These are phyloP conservation scores for Platichthys stellatus DNA, from an alignment of 2,113 vertebrate genomes.

Conservation along the genomic window DNA sequence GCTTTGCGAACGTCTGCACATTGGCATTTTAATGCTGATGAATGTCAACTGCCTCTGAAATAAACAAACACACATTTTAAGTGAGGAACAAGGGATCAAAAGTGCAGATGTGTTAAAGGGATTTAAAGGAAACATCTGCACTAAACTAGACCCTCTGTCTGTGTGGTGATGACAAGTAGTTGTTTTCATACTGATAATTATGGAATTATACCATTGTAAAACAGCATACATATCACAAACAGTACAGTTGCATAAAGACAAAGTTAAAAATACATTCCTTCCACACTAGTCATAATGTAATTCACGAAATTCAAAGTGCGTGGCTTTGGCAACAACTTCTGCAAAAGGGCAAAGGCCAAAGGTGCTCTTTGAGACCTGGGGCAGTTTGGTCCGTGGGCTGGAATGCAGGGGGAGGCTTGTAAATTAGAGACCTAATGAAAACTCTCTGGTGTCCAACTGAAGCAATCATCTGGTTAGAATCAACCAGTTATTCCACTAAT, in stretches of 20 bases:
- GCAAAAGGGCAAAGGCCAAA: slow-evolving; percentile 76
- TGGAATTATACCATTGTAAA: background rate
- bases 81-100: background rate
- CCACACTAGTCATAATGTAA: slow-evolving; percentile 14
- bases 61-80: background rate
- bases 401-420: slow-evolving; percentile 94
- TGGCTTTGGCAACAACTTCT: slow-evolving; percentile 44
- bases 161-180: slow-evolving; percentile 4
- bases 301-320: slow-evolving; percentile 42
- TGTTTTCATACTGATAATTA: background rate
- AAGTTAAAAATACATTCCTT: background rate
- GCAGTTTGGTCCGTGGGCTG: slow-evolving; percentile 85
- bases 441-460: slow-evolving; percentile 92
- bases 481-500: slow-evolving; percentile 98
- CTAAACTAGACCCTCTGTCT: slow-evolving; percentile 12
- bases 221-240: slow-evolving; percentile 7
- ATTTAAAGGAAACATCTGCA: slow-evolving; percentile 13
- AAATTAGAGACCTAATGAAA: slow-evolving; percentile 99
- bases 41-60: background rate
- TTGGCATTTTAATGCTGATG: background rate
- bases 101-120: background rate
- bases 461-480: slow-evolving; percentile 99
- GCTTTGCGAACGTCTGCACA: background rate
- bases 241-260: slow-evolving; percentile 3
- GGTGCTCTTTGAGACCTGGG: slow-evolving; percentile 86